These are phyloP conservation scores for Nesometra sesokonis DNA, from an alignment of 35 echinoderm and acorn worm species.

Conservation along the genomic window DNA sequence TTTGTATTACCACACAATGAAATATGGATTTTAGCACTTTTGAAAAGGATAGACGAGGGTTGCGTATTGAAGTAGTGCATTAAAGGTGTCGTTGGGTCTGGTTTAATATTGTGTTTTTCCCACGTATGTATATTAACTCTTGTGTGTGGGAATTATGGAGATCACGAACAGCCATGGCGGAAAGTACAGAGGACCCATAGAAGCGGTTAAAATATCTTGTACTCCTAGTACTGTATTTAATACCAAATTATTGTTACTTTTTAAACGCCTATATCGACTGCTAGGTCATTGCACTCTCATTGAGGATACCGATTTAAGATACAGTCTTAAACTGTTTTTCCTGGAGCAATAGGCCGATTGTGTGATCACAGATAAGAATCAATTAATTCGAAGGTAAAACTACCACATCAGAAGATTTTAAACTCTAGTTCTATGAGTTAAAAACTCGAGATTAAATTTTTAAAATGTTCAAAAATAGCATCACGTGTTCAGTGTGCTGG, in stretches of 20 bases:
- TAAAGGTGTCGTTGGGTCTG: background rate
- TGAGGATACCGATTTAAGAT: background rate
- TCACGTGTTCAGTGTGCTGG: too few relatives aligned
- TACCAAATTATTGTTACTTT: background rate
- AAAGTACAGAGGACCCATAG: background rate
- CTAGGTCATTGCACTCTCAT: background rate
- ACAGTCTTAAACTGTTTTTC: background rate
- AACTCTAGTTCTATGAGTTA: too few relatives aligned
- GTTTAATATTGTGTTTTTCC: background rate
- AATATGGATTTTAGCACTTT: conserved; percentile 1
- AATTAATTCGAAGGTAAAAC: too few relatives aligned
- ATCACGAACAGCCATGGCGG: background rate
- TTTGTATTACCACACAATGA: background rate
- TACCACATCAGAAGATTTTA: too few relatives aligned
- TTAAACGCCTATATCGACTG: background rate
- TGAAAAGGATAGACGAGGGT: background rate
- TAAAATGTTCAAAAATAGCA: too few relatives aligned
- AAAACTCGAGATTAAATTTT: too few relatives aligned
- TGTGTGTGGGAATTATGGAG: background rate
- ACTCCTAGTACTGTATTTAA: background rate
- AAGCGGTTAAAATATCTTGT: background rate
- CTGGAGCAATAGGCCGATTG: background rate
- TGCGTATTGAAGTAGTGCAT: background rate
- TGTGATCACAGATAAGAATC: too few relatives aligned
- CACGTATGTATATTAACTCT: background rate